Evolutionary conservation across 2,888 invertebrate species (phyloP), one percentile per base, ranked within the genome.

Genomic region (Drosophila robusta): DNA sequence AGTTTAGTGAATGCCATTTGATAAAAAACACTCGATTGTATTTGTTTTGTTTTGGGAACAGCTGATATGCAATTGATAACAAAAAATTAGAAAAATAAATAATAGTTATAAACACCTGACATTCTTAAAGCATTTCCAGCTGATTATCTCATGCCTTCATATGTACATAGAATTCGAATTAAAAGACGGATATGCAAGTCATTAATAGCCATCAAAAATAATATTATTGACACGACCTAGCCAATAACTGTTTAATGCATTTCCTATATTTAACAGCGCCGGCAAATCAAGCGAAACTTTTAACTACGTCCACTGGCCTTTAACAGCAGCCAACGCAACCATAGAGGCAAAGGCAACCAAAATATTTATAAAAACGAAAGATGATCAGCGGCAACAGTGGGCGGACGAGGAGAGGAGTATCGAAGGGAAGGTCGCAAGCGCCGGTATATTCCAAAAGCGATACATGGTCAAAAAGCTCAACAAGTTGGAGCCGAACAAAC

Each of bases 111-210:
- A 46, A 18, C 1, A 46, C 24, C 46, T 46, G 34, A 34, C 45
- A 61, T 52, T 16, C 44, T 55, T 36, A n/a, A 3, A 22, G 7
- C 41, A 51, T 34, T 52, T 65, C 60, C 46, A 49, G 47, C 45
- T 89, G 76, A 85, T 82, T 54, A 72, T 50, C 62, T 39, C 41
- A 42, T 47, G 18, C 42, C 29, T 45, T 44, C 22, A 14, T 3
- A 39, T 32, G 52, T 12, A 39, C 9, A 14, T 54, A 24, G 42
- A 58, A 60, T 57, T 44, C 38, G 34, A 65, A 74, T 67, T 61
- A 62, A 50, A 38, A 50, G 56, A 41, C 82, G 78, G 69, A 87
- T 75, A 68, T 87, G 85, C 82, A 75, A 49, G 66, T 61, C 52
- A 72, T 61, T 81, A 70, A 70, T 52, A 46, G 64, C 63, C 55